Percentiles rank a stretch among this genome's conserved stretches.
Conservation (phyloP, 1,140 invertebrate species). For the Pseudomyrmex gracilis region DNA sequence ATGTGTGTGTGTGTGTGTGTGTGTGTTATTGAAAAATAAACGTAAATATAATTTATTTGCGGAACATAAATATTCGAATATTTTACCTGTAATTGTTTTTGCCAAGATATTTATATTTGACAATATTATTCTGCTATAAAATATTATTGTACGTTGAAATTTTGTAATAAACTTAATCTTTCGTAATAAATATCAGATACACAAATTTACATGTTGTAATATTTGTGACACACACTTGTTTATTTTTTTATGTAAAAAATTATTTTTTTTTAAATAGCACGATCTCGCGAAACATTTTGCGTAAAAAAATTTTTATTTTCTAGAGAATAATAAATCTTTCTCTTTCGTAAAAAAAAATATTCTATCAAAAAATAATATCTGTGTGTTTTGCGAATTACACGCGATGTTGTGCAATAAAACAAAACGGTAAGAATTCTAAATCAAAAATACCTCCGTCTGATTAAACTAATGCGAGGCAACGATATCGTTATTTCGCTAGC, state of each 20-base stretch:
- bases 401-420: too few species aligned
- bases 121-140: background rate
- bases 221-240: too few species aligned
- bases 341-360: too few species aligned
- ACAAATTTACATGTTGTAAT: background rate
- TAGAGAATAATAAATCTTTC: too few species aligned
- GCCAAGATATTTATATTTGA: background rate
- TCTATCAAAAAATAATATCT: too few species aligned
- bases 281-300: constrained; percentile 7
- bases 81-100: background rate
- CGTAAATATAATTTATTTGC: too few species aligned
- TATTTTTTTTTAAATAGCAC: background rate
- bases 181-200: background rate
- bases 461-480: constrained; percentile 21
- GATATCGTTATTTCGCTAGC: background rate
- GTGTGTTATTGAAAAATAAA: background rate
- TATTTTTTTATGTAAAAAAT: constrained; percentile 1
- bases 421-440: too few species aligned
- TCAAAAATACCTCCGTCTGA: background rate
- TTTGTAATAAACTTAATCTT: constrained; percentile 11
- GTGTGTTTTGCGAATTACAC: too few species aligned
- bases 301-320: too few species aligned
- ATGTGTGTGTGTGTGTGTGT: too few species aligned
- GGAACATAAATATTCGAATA: too few species aligned
- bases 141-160: background rate